phyloP scores from a whole-genome alignment of 2,797 vertebrate species.

The Loriculus beryllinus region DNA sequence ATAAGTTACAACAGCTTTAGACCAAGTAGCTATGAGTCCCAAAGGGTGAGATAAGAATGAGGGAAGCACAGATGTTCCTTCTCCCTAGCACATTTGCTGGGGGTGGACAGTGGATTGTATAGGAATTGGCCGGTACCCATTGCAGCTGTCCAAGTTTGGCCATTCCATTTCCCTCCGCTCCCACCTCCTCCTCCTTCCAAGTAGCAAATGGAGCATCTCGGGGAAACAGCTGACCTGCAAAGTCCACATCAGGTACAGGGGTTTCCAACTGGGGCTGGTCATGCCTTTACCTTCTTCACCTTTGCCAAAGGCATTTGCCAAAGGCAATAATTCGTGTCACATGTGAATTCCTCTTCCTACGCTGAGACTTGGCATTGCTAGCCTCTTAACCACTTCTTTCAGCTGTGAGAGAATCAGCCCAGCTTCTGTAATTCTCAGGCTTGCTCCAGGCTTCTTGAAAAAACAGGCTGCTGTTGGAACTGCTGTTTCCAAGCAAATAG shows the following conservation, averaged over 20 bases:
- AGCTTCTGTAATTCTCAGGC: slow-evolving; percentile 33
- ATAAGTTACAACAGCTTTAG: background rate
- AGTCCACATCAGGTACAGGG: background rate
- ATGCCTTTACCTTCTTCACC: background rate
- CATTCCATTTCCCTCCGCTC: slow-evolving; percentile 1
- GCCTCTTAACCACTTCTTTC: slow-evolving; percentile 24
- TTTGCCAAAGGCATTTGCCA: slow-evolving; percentile 32
- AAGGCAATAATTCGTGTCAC: slow-evolving; percentile 30
- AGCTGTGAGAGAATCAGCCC: background rate
- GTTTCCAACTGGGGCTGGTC: background rate
- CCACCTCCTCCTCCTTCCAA: background rate
- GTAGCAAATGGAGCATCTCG: slow-evolving; percentile 32
- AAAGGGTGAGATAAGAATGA: slow-evolving; percentile 3
- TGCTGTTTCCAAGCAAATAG: background rate
- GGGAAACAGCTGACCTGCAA: slow-evolving; percentile 34
- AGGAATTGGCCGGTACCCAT: slow-evolving; percentile 32
- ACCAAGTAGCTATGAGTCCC: background rate
- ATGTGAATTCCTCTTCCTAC: slow-evolving; percentile 5
- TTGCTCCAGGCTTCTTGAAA: background rate
- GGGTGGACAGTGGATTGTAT: slow-evolving; percentile 32
- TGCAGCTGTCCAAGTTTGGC: slow-evolving; percentile 45
- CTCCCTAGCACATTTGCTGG: slow-evolving; percentile 14
- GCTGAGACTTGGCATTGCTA: background rate
- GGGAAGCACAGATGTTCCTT: slow-evolving; percentile 49
- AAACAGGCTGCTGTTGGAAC: background rate